phyloP scores from a whole-genome alignment of 2,113 vertebrate species.

The Rhineura floridana region DNA sequence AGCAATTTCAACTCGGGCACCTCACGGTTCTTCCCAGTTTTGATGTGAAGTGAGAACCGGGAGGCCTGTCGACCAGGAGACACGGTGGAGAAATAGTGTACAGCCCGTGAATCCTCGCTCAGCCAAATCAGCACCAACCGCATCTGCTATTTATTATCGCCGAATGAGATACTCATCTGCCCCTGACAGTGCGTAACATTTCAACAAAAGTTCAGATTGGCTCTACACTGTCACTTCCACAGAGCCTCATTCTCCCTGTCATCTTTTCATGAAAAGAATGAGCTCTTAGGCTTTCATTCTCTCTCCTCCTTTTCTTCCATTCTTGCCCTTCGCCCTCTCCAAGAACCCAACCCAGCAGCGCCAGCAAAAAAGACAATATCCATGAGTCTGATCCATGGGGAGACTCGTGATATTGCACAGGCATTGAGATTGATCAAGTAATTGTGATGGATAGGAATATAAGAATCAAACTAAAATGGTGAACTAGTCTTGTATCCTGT shows the following conservation, averaged over 20 bases:
- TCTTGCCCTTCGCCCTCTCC: neutral
- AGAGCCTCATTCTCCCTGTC: neutral
- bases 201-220: constrained; percentile 9
- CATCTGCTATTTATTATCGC: constrained; percentile 14
- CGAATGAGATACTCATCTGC: neutral
- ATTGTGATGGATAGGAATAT: neutral
- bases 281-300: constrained; percentile 2
- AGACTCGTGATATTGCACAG: neutral
- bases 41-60: constrained; percentile 21
- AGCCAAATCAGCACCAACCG: constrained; percentile 14
- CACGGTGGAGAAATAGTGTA: constrained; percentile 5
- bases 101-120: neutral
- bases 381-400: neutral
- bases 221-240: neutral
- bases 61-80: constrained; percentile 26
- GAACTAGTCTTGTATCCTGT: too few relatives aligned
- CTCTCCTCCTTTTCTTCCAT: neutral
- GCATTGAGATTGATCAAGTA: neutral
- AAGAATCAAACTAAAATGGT: too few relatives aligned
- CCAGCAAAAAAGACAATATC: neutral
- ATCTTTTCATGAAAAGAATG: neutral
- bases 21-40: constrained; percentile 41
- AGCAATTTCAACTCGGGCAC: constrained; percentile 51
- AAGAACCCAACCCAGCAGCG: neutral
- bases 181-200: neutral